phyloP scores from a whole-genome alignment of 1,140 invertebrate genomes.

The Arion vulgaris region DNA sequence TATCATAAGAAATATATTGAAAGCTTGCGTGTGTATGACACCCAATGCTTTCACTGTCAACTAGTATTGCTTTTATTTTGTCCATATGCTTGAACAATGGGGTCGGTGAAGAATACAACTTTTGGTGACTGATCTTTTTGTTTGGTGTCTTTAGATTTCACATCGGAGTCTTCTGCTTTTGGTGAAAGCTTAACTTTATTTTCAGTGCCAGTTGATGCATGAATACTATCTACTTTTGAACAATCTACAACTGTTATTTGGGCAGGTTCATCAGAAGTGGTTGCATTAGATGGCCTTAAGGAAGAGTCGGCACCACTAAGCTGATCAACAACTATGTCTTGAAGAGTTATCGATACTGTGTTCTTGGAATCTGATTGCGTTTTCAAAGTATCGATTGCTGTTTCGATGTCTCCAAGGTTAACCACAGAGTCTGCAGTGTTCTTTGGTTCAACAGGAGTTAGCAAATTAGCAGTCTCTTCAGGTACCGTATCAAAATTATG shows the following conservation, averaged over 20 bases:
- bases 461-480: slow-evolving; percentile 28
- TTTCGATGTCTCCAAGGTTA: neutral
- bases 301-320: neutral
- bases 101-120: slow-evolving; percentile 38
- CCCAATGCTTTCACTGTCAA: too few species aligned
- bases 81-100: slow-evolving; percentile 24
- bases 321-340: neutral
- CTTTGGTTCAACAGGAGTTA: slow-evolving; percentile 33
- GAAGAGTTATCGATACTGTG: neutral
- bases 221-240: slow-evolving; percentile 27
- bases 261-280: slow-evolving; percentile 18
- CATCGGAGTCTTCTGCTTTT: neutral
- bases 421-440: neutral
- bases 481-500: neutral
- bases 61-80: slow-evolving; percentile 16
- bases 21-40: too few species aligned
- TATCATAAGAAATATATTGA: too few species aligned
- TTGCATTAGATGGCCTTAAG: neutral
- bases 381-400: neutral
- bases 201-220: neutral
- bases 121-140: slow-evolving; percentile 22
- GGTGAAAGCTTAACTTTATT: neutral
- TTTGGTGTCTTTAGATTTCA: slow-evolving; percentile 5
- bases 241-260: slow-evolving; percentile 31
- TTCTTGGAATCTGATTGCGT: neutral